These are phyloP conservation scores for Mnemiopsis leidyi DNA, from an alignment of 37 sponge, comb jelly and placozoan species.

Conservation along the genomic window DNA sequence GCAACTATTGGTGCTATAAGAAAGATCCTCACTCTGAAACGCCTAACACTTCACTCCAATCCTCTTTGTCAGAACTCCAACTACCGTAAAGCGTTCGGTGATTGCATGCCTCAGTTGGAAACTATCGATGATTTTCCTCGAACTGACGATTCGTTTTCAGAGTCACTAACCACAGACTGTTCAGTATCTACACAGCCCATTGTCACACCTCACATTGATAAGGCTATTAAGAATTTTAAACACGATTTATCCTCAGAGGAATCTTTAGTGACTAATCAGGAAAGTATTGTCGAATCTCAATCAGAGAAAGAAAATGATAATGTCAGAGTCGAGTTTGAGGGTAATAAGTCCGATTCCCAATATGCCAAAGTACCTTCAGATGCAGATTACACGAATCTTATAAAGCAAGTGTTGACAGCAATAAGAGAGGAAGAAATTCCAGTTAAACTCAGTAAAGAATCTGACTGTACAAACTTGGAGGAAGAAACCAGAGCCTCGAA, in stretches of 20 bases:
- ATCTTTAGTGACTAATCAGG: background rate
- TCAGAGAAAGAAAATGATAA: background rate
- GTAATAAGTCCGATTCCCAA: background rate
- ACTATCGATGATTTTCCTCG: conserved; percentile 38
- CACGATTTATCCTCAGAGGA: background rate
- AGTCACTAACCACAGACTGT: background rate
- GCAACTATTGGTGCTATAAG: background rate
- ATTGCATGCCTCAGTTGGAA: conserved; percentile 54
- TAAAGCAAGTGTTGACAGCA: background rate
- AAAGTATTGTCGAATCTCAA: background rate
- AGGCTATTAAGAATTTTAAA: background rate
- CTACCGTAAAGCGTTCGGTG: conserved; percentile 14
- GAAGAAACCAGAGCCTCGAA: background rate
- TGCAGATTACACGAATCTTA: conserved; percentile 3
- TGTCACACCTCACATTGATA: background rate
- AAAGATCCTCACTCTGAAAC: background rate
- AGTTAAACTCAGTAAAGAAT: background rate
- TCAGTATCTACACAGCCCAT: background rate
- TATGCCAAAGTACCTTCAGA: background rate
- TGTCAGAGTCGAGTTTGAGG: background rate
- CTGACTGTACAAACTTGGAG: background rate
- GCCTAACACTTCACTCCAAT: conserved; percentile 17
- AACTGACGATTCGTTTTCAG: conserved; percentile 4
- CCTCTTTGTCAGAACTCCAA: background rate
- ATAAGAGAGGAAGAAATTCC: conserved; percentile 28